phyloP scores from a whole-genome alignment of 2,888 invertebrate species.

The Stegana nigrithorax region DNA sequence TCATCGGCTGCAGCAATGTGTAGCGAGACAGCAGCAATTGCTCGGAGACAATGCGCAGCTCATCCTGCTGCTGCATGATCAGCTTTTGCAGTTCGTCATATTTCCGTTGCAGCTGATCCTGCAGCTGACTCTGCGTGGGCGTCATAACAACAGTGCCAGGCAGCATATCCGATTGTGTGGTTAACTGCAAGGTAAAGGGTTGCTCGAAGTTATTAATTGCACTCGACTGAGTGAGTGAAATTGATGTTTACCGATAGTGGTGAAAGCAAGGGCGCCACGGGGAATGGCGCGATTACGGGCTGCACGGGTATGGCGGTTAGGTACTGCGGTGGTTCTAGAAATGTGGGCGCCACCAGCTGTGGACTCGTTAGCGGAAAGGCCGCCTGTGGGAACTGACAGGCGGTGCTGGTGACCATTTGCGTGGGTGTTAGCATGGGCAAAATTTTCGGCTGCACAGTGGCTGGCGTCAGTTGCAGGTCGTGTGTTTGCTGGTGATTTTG shows the following conservation, averaged over 20 bases:
- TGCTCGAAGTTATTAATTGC: neutral
- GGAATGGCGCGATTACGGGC: constrained; percentile 71
- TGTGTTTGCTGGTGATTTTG: constrained; percentile 41
- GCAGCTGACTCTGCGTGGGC: constrained; percentile 73
- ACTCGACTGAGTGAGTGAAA: no score
- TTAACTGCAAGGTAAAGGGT: constrained; percentile 6
- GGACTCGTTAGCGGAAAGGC: constrained; percentile 69
- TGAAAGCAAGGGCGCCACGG: constrained; percentile 68
- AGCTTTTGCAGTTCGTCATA: constrained; percentile 87
- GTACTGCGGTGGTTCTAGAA: constrained; percentile 71
- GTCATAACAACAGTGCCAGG: constrained; percentile 70
- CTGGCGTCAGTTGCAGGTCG: constrained; percentile 25
- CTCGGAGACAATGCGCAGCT: constrained; percentile 86
- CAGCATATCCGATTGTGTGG: constrained; percentile 54
- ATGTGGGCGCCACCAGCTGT: constrained; percentile 61
- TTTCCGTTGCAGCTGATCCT: constrained; percentile 82
- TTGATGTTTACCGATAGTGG: constrained; percentile 49
- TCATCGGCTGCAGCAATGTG: constrained; percentile 72
- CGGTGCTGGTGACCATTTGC: constrained; percentile 52
- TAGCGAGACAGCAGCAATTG: constrained; percentile 85
- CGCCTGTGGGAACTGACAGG: constrained; percentile 70
- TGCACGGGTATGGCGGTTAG: constrained; percentile 73
- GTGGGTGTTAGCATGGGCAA: constrained; percentile 48
- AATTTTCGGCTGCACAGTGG: constrained; percentile 41
- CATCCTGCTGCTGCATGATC: constrained; percentile 88